Evolutionary conservation across 2,888 invertebrate species (phyloP).

Genomic region (Choreutis nemorana): DNA sequence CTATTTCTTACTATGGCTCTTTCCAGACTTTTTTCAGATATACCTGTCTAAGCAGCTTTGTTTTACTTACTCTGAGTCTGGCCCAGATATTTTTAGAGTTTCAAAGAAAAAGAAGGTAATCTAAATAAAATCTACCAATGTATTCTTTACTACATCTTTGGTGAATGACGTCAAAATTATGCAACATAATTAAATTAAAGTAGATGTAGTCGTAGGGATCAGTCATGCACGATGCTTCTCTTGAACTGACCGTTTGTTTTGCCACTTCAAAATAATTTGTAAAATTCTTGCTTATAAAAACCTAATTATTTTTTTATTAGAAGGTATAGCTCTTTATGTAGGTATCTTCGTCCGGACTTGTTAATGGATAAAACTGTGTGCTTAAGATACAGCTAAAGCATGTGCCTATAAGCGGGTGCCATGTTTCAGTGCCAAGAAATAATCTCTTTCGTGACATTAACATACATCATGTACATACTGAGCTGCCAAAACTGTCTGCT

Average conservation of each 20-base stretch:
- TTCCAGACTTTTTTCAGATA: conserved; percentile 7
- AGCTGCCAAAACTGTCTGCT: conserved; percentile 56
- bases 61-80: not conserved
- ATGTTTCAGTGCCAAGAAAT: conserved; percentile 56
- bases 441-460: conserved; percentile 60
- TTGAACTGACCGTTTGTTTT: no score
- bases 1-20: conserved; percentile 44
- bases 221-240: no score
- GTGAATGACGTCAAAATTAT: no score
- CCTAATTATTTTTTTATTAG: no score
- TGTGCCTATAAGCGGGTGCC: conserved; percentile 35
- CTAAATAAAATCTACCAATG: not conserved
- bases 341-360: no score
- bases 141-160: not conserved
- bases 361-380: no score
- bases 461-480: conserved; percentile 52
- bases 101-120: not conserved
- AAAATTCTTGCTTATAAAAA: no score
- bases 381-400: conserved; percentile 43
- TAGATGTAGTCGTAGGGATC: no score
- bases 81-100: not conserved
- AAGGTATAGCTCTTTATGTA: no score
- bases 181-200: no score
- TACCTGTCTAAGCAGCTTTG: not conserved
- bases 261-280: no score